A percentile compares a stretch with the other conserved stretches of the same genome.
Evolutionary conservation across 2,797 vertebrate genomes (phyloP).

Genomic region (Micromesistius poutassou): DNA sequence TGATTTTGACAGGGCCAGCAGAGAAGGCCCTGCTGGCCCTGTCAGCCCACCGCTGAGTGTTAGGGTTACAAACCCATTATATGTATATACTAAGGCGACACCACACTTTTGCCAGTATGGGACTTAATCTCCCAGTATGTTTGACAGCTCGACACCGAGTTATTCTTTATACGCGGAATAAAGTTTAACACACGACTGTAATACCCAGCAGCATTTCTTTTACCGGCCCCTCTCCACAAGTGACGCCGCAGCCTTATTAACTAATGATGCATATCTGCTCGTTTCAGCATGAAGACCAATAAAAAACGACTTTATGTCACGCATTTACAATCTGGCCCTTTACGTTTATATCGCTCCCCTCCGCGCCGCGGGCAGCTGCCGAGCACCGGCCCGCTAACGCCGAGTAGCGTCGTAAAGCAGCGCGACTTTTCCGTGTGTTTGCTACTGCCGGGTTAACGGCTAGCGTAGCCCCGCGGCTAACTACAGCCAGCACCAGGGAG

Average conservation of each 20-base stretch:
- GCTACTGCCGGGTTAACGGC: slow-evolving; percentile 67
- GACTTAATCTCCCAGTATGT: slow-evolving; percentile 10
- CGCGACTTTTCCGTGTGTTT: slow-evolving; percentile 65
- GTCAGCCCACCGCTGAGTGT: too few species aligned
- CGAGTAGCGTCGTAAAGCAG: slow-evolving; percentile 61
- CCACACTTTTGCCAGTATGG: background rate
- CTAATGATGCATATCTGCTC: slow-evolving; percentile 49
- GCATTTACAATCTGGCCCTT: slow-evolving; percentile 57
- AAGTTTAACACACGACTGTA: slow-evolving; percentile 30
- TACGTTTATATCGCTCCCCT: slow-evolving; percentile 55
- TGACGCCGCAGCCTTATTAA: slow-evolving; percentile 61
- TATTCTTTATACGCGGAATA: slow-evolving; percentile 25
- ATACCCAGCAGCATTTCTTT: slow-evolving; percentile 48
- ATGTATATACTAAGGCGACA: too few species aligned
- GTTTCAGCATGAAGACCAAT: slow-evolving; percentile 61
- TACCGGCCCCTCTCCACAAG: slow-evolving; percentile 41
- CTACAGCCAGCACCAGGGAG: slow-evolving; percentile 39
- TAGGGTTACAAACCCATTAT: too few species aligned
- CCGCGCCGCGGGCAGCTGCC: background rate
- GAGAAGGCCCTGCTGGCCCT: too few species aligned
- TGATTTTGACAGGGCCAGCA: too few species aligned
- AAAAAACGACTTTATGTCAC: slow-evolving; percentile 63
- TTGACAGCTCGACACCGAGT: slow-evolving; percentile 18
- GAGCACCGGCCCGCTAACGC: slow-evolving; percentile 31
- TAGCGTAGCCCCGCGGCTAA: slow-evolving; percentile 53